A percentile compares a stretch with the other conserved stretches of the same genome.
These are phyloP conservation scores for Dreissena polymorpha DNA, from an alignment of 1,140 invertebrate species.

Conservation along the genomic window DNA sequence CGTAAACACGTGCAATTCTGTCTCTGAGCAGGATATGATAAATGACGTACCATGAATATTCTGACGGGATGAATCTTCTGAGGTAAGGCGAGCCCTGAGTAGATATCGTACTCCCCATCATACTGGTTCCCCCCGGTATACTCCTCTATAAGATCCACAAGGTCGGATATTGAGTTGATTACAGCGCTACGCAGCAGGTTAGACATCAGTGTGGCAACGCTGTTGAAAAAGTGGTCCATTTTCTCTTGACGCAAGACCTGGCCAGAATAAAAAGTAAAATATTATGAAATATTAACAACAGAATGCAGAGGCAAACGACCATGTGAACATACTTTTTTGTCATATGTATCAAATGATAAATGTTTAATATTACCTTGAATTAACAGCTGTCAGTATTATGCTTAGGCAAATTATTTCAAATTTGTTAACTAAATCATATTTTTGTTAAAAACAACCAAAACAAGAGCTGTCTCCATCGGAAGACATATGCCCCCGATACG, in stretches of 20 bases:
- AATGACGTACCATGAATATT: constrained; percentile 73
- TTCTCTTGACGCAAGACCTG: constrained; percentile 71
- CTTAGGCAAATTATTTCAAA: too few species aligned
- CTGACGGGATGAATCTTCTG: constrained; percentile 67
- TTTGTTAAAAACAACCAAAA: too few species aligned
- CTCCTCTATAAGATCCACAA: constrained; percentile 85
- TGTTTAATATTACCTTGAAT: too few species aligned
- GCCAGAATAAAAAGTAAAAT: constrained; percentile 9
- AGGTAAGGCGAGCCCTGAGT: constrained; percentile 71
- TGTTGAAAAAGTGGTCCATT: constrained; percentile 85
- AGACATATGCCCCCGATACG: too few species aligned
- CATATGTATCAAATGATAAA: neutral
- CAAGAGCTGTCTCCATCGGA: too few species aligned
- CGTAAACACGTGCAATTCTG: too few species aligned
- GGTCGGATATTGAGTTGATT: constrained; percentile 87
- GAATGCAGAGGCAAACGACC: neutral
- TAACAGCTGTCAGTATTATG: too few species aligned
- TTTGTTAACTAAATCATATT: too few species aligned
- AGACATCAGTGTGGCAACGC: constrained; percentile 88
- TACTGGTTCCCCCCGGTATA: constrained; percentile 81
- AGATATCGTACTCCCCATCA: constrained; percentile 72
- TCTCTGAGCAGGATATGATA: too few species aligned
- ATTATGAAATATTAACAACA: neutral
- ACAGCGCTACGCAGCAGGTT: constrained; percentile 88
- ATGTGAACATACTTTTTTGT: neutral